Base-by-base conservation (phyloP, 1,140 invertebrate species). In the Mercenaria mercenaria region DNA sequence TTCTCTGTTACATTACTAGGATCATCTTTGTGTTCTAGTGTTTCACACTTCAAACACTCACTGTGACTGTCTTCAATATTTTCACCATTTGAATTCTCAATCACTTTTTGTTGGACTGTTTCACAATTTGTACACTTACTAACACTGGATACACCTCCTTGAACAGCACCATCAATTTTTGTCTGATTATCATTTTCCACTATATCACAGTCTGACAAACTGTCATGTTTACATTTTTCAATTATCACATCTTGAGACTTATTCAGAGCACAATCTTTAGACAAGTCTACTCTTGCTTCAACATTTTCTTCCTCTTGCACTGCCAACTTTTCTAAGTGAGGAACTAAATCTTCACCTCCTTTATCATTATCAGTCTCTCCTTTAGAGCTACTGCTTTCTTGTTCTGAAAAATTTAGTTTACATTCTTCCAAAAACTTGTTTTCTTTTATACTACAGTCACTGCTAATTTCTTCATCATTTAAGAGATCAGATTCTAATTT, bases 381-480 rank as follows among this genome's bases (percentile, higher is more conserved):
- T 50, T 59, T 37, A 47, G 76, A 61, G 32, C 34, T n/a, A 39
- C 50, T 72, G 11, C 29, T 34, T 47, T 64, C 52, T 43, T 41
- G 23, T 8, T 67, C 41, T 34, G 34, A 69, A 8, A 59, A 39
- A 69, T 29, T 43, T n/a, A 29, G 50, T 86, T 64, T 56, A 26
- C 79, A 67, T 56, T 69, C 50, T 4, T 72, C 41, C 37, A 61
- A 74, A 37, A 67, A 64, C 20, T 69, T 0, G 47, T 64, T 89
- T 23, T 80, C 64, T 72, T 59, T 41, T n/a, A 82, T 82, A 47
- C 59, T 41, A 29, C 11, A 26, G n/a, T 82, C 80, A 82, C 64
- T 72, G 32, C 39, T 41, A n/a, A 20, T 41, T 84, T 84, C 82
- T 72, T 32, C 64, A 18, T 13, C 32, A 72, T 72, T 72, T 72